Percentiles rank a stretch among this genome's conserved stretches.
Conservation (phyloP, 2,113 vertebrate species). For the Camelus bactrianus region DNA sequence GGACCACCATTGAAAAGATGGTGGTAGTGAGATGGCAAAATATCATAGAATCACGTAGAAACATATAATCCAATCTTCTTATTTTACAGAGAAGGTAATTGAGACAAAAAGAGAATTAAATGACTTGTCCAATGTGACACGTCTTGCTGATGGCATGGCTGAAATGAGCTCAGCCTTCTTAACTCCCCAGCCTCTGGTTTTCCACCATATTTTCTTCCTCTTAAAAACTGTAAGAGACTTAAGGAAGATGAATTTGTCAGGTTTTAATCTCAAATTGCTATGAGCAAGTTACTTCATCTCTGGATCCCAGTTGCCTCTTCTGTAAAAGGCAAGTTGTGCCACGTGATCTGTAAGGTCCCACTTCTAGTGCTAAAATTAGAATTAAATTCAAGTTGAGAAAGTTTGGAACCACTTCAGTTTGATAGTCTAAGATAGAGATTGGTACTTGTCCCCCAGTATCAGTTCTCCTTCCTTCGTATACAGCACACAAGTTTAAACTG, state of each 20-base stretch:
- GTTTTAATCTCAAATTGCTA: background rate
- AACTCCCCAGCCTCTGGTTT: background rate
- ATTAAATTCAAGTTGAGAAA: background rate
- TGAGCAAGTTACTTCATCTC: background rate
- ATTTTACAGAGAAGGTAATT: slow-evolving; percentile 19
- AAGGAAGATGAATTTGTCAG: slow-evolving; percentile 20
- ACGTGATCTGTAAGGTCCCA: background rate
- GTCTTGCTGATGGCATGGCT: background rate
- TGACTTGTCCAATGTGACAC: background rate
- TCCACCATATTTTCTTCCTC: background rate
- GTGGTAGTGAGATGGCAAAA: background rate
- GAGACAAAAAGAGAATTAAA: background rate
- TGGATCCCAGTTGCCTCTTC: background rate
- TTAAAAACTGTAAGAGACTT: background rate
- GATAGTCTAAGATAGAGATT: slow-evolving; percentile 14
- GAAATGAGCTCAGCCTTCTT: background rate
- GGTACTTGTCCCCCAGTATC: background rate
- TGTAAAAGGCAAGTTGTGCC: background rate
- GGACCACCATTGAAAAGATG: background rate
- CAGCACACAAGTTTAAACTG: background rate
- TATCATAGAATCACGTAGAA: background rate
- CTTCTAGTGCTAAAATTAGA: slow-evolving; percentile 21
- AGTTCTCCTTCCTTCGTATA: background rate
- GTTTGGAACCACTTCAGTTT: background rate
- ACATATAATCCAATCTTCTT: background rate